Conservation (phyloP, 2,113 vertebrate species). For the Ailurus styani region DNA sequence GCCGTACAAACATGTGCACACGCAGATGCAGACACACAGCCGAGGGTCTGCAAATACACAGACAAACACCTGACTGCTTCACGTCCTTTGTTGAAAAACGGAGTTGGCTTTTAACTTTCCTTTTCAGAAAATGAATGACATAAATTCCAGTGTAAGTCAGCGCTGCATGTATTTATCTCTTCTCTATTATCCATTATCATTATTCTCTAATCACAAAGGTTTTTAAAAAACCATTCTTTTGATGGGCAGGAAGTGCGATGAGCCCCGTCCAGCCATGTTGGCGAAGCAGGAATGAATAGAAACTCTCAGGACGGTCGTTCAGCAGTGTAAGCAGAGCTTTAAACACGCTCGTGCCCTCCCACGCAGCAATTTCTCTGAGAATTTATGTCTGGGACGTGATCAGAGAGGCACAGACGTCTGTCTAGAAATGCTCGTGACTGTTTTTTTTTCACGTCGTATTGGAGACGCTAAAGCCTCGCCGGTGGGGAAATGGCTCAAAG, state of each 20-base stretch:
- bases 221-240: not conserved
- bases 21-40: rapidly evolving
- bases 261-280: not conserved
- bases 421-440: rapidly evolving
- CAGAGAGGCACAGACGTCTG: not conserved
- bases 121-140: not conserved
- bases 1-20: rapidly evolving
- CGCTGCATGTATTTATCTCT: not conserved
- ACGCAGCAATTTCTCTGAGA: not conserved
- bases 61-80: no score
- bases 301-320: not conserved
- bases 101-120: not conserved
- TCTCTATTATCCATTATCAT: not conserved
- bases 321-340: not conserved
- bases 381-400: not conserved
- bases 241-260: rapidly evolving
- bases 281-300: rapidly evolving
- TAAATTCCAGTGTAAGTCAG: not conserved
- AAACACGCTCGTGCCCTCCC: not conserved
- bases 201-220: not conserved
- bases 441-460: rapidly evolving
- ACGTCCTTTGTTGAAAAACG: not conserved
- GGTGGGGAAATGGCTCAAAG: not conserved
- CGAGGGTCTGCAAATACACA: no score
- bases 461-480: rapidly evolving